phyloP scores from a whole-genome alignment of 37 sponge, comb jelly and placozoan species.

The Petrosia ficiformis region DNA sequence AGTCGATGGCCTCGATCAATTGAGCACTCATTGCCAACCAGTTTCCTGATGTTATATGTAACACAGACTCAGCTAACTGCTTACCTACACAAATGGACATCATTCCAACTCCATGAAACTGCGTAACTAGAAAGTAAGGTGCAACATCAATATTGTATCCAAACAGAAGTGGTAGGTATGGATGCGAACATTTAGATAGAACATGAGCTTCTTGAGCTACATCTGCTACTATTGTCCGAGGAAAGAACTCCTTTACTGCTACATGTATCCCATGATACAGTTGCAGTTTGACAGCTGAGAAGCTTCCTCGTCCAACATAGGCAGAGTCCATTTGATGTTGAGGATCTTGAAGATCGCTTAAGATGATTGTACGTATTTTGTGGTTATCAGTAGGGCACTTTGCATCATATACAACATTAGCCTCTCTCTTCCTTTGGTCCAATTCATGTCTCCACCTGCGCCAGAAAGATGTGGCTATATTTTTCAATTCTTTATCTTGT shows the following conservation, averaged over 20 bases:
- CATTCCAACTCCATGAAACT: constrained; percentile 37
- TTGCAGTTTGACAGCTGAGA: constrained; percentile 19
- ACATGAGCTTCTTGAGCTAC: constrained; percentile 10
- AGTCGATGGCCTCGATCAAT: constrained; percentile 15
- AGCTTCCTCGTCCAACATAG: constrained; percentile 27
- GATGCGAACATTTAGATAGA: constrained; percentile 9
- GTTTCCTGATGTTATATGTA: neutral
- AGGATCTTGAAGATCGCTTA: too few relatives aligned
- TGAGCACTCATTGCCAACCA: constrained; percentile 22
- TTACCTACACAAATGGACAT: too few relatives aligned
- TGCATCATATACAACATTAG: too few relatives aligned
- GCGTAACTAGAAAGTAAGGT: too few relatives aligned
- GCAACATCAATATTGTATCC: constrained; percentile 2
- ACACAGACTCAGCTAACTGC: too few relatives aligned
- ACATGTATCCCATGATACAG: constrained; percentile 20
- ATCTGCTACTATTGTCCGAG: constrained; percentile 16
- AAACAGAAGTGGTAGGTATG: constrained; percentile 24
- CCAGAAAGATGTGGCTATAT: too few relatives aligned
- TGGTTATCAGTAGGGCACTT: too few relatives aligned
- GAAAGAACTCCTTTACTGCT: constrained; percentile 33
- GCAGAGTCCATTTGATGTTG: too few relatives aligned
- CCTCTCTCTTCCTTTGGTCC: too few relatives aligned
- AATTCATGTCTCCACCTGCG: too few relatives aligned
- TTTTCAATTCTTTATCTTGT: too few relatives aligned
- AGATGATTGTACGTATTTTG: too few relatives aligned